Conservation (phyloP, 2,113 vertebrate species). For the Centropristis striata region DNA sequence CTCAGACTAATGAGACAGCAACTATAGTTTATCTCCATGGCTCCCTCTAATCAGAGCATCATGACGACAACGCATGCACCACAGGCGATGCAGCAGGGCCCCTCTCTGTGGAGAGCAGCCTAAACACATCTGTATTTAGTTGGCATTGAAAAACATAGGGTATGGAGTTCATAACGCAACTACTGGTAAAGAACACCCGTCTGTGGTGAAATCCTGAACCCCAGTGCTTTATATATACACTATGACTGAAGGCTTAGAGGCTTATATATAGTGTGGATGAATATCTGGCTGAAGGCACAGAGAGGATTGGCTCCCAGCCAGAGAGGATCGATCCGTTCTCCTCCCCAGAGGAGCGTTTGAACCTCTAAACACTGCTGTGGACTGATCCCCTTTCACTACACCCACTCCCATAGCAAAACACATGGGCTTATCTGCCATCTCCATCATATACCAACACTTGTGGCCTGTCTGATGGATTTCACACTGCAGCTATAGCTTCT, state of each 20-base stretch:
- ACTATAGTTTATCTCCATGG: conserved; percentile 49
- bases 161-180: conserved; percentile 15
- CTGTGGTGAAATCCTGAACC: conserved; percentile 26
- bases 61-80: conserved; percentile 50
- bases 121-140: conserved; percentile 60
- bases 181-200: conserved; percentile 10
- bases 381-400: conserved; percentile 80
- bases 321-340: conserved; percentile 70
- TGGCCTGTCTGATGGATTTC: conserved; percentile 61
- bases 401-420: conserved; percentile 69
- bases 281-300: conserved; percentile 57
- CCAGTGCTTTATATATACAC: conserved; percentile 36
- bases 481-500: conserved; percentile 50
- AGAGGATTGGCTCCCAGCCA: conserved; percentile 68
- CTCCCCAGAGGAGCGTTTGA: conserved; percentile 76
- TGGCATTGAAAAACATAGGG: conserved; percentile 39
- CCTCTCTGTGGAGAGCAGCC: conserved; percentile 27
- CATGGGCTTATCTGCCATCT: conserved; percentile 68
- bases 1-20: conserved; percentile 67
- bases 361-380: conserved; percentile 79
- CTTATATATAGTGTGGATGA: conserved; percentile 56
- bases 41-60: conserved; percentile 70
- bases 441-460: conserved; percentile 64
- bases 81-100: conserved; percentile 30
- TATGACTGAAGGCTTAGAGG: conserved; percentile 35